Evolutionary conservation across 2,888 invertebrate genomes (phyloP).

Genomic region (Sesamia inferens): DNA sequence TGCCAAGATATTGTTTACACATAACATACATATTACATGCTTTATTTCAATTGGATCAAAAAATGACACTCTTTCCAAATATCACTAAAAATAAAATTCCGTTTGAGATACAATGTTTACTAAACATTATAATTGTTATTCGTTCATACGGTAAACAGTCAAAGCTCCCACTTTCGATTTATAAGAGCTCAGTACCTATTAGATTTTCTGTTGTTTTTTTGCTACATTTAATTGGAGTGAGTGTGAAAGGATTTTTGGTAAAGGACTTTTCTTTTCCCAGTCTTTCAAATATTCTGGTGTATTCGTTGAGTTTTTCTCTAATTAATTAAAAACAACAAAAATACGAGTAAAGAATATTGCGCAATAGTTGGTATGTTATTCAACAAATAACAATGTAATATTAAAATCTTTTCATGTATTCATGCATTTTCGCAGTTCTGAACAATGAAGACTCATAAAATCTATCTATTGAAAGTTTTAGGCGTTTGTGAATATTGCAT

Average conservation of each 20-base stretch:
- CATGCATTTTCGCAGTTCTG: constrained; percentile 2
- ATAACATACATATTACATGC: no score
- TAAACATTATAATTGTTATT: background rate
- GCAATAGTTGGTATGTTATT: constrained; percentile 30
- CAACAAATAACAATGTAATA: background rate
- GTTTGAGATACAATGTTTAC: constrained; percentile 21
- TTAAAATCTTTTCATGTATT: constrained; percentile 2
- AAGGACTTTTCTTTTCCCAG: constrained; percentile 11
- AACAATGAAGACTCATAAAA: constrained; percentile 5
- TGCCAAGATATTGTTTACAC: no score
- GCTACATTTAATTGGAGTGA: background rate
- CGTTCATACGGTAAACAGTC: background rate
- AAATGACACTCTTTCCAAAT: background rate
- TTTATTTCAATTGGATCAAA: constrained; percentile 1
- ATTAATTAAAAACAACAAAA: background rate
- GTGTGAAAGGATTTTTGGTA: constrained; percentile 3
- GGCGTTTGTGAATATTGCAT: constrained; percentile 41
- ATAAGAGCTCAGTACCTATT: constrained; percentile 16
- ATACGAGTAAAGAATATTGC: constrained; percentile 1
- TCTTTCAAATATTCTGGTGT: background rate
- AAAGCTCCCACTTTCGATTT: background rate
- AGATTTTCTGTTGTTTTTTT: background rate
- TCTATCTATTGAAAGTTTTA: constrained; percentile 23
- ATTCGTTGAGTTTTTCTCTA: background rate
- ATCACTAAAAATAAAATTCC: background rate